phyloP scores from a whole-genome alignment of 2,888 invertebrate species.

The Caenorhabditis sp. region DNA sequence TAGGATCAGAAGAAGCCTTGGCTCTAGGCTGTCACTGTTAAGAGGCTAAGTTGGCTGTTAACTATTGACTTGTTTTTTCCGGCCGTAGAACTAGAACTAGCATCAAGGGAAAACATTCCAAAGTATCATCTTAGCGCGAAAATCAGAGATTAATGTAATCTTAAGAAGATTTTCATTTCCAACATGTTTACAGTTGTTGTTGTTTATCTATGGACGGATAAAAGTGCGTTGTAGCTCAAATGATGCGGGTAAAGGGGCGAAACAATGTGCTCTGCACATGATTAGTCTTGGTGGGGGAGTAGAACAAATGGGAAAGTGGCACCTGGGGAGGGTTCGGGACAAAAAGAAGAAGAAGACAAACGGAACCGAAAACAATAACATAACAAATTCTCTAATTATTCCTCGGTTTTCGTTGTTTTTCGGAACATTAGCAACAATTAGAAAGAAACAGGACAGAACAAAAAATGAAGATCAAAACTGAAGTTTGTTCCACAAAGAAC shows the following conservation, averaged over 20 bases:
- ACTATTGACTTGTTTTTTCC: neutral
- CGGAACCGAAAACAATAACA: neutral
- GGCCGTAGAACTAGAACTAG: neutral
- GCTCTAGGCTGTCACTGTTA: neutral
- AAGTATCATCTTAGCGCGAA: conserved; percentile 1
- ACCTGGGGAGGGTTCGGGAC: neutral
- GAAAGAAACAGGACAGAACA: too few relatives aligned
- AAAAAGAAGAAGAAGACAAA: neutral
- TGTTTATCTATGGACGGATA: conserved; percentile 16
- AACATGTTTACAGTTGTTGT: conserved; percentile 37
- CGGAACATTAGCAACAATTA: neutral
- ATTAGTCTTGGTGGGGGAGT: conserved; percentile 12
- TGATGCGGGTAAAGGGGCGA: neutral
- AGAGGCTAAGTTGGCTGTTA: neutral
- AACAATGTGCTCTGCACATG: neutral
- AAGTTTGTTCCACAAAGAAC: too few relatives aligned
- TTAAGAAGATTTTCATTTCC: neutral
- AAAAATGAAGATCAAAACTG: too few relatives aligned
- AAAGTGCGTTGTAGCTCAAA: conserved; percentile 24
- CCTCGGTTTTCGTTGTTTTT: conserved; percentile 1
- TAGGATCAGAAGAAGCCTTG: neutral
- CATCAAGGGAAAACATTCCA: neutral
- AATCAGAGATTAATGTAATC: conserved; percentile 42
- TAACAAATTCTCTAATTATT: too few relatives aligned
- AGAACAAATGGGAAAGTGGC: neutral